A percentile compares a stretch with the other conserved stretches of the same genome.
phyloP scores from a whole-genome alignment of 2,888 invertebrate genomes.

The Patella ulyssiponensis region DNA sequence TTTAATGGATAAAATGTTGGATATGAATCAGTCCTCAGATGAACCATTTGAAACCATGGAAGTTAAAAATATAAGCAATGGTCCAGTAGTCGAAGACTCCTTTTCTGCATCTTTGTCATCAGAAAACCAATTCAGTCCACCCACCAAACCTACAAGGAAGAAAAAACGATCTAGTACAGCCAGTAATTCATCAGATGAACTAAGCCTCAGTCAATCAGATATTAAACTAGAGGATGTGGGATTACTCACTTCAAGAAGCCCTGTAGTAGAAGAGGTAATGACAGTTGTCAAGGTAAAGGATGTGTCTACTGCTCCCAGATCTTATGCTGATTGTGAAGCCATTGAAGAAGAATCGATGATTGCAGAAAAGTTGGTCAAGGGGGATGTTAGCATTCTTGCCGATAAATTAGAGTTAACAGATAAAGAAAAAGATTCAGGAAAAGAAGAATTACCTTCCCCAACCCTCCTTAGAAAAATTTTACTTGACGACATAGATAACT shows the following conservation, averaged over 20 bases:
- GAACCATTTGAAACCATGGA: neutral
- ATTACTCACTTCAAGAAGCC: constrained; percentile 3
- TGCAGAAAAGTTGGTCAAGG: constrained; percentile 28
- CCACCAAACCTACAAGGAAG: constrained; percentile 57
- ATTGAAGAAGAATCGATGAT: constrained; percentile 39
- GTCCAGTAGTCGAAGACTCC: neutral
- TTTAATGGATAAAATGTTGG: constrained; percentile 33
- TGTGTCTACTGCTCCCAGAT: constrained; percentile 10
- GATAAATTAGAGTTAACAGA: constrained; percentile 36
- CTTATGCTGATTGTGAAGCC: constrained; percentile 24
- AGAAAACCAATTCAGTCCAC: constrained; percentile 21
- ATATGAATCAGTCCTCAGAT: constrained; percentile 16
- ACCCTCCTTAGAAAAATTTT: neutral
- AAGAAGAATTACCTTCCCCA: constrained; percentile 20
- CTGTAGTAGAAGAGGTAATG: constrained; percentile 19
- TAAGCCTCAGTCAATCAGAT: neutral
- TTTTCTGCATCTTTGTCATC: neutral
- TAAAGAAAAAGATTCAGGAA: constrained; percentile 10
- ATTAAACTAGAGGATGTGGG: neutral
- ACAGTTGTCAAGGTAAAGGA: neutral
- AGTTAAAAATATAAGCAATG: neutral
- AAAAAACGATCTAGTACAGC: constrained; percentile 44
- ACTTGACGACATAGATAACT: constrained; percentile 7
- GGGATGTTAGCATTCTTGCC: constrained; percentile 31
- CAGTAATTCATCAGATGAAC: constrained; percentile 14